Conservation (phyloP, 2,797 vertebrate species). For the Macropodus opercularis region DNA sequence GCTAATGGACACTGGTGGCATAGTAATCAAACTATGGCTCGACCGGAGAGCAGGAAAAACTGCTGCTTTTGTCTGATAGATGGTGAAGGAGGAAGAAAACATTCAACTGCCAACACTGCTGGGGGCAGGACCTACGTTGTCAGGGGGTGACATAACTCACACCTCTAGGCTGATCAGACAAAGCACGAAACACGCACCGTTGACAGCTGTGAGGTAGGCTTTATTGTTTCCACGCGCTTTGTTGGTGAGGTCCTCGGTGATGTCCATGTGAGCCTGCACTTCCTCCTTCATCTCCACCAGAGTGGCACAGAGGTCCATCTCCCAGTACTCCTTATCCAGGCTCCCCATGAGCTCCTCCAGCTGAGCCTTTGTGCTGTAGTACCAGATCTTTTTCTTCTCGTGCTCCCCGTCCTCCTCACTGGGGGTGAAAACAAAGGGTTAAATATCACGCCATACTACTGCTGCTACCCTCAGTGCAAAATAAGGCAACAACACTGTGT, state of each 20-base stretch:
- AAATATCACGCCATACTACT: background rate
- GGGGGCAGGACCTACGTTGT: background rate
- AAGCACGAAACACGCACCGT: conserved; percentile 80
- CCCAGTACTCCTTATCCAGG: conserved; percentile 94
- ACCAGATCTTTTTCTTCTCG: conserved; percentile 94
- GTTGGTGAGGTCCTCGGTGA: conserved; percentile 95
- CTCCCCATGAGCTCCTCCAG: conserved; percentile 88
- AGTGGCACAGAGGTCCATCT: conserved; percentile 89
- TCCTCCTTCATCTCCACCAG: conserved; percentile 94
- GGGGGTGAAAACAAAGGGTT: background rate
- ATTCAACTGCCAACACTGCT: conserved; percentile 26
- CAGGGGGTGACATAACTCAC: background rate
- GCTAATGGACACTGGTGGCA: conserved; percentile 38
- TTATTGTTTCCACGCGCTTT: conserved; percentile 94
- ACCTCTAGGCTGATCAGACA: background rate
- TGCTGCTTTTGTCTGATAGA: conserved; percentile 15
- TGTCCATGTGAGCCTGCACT: conserved; percentile 93
- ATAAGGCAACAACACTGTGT: no score
- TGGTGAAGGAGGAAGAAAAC: conserved; percentile 14
- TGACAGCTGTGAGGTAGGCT: conserved; percentile 91
- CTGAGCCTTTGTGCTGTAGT: conserved; percentile 95
- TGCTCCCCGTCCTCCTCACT: conserved; percentile 93
- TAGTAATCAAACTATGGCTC: conserved; percentile 3
- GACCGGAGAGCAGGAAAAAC: no score
- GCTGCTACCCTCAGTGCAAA: no score